Evolutionary conservation across 2,888 invertebrate species (phyloP), one percentile per base, ranked within the genome.

Genomic region (Strigamia maritima): DNA sequence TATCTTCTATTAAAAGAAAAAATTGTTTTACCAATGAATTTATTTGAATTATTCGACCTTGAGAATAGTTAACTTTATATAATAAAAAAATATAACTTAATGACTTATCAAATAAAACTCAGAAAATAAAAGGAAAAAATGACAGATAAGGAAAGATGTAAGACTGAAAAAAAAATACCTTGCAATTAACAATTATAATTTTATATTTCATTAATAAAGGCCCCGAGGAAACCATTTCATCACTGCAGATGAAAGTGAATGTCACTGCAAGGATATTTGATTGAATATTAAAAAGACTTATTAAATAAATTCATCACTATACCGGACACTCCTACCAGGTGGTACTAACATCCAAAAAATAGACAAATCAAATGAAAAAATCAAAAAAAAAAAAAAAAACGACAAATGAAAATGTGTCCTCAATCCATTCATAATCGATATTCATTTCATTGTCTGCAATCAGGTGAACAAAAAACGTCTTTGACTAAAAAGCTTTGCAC

Each of bases 161-260:
- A 16, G 19, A 49, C 49, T 3, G 49, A 49, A 49, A 65, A 54
- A 54, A 54, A 65, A 44, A n/a, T 44, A n/a, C 44, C 60, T 24
- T 65, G 12, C 10, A n/a, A 65, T 65, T 65, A 65, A 22, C 60
- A 65, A 65, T 65, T 65, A 65, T 65, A 65, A 65, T 65, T 65
- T 65, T 24, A 65, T 24, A 65, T 65, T 65, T 65, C 19, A 65
- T 65, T 65, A 65, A 65, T 65, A 65, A 65, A 24, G 60, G 60
- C 60, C 60, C 60, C 12, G 22, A 24, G 60, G 60, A 65, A 22
- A 24, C 60, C 12, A 22, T 65, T 65, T 22, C 60, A 65, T 65
- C 60, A 65, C 19, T 24, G 22, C 24, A 7, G 24, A 24, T 12
- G 60, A 65, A 65, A 65, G 60, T 65, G 60, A 65, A 65, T 65